Evolutionary conservation across 2,888 invertebrate species (phyloP).

Genomic region (Gonocerus acuteangulatus): DNA sequence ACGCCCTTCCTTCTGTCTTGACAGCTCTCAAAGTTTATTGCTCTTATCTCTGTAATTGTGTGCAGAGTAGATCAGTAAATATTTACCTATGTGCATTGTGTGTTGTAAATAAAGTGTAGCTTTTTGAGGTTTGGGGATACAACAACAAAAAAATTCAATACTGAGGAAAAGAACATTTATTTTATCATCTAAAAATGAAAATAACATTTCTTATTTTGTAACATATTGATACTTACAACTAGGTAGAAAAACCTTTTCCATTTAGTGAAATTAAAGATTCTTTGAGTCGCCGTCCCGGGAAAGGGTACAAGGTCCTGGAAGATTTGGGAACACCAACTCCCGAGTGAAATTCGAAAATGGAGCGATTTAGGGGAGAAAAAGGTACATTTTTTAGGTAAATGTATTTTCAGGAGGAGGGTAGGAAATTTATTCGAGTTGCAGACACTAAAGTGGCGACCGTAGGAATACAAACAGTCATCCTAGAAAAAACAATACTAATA

Average conservation of each 20-base stretch:
- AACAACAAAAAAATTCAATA: too few relatives aligned
- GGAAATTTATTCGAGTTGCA: too few relatives aligned
- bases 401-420: not conserved
- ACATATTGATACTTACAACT: conserved; percentile 33
- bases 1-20: too few relatives aligned
- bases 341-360: conserved; percentile 23
- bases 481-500: too few relatives aligned
- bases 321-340: conserved; percentile 11
- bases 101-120: too few relatives aligned
- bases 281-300: conserved; percentile 14
- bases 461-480: too few relatives aligned
- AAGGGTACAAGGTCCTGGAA: not conserved
- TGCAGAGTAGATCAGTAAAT: too few relatives aligned
- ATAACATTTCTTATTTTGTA: conserved; percentile 31
- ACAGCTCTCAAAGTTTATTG: too few relatives aligned
- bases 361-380: conserved; percentile 16
- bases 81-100: too few relatives aligned
- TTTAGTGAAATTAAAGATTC: conserved; percentile 22
- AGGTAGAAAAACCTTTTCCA: conserved; percentile 33
- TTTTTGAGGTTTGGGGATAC: too few relatives aligned
- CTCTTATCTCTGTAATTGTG: too few relatives aligned
- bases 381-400: not conserved
- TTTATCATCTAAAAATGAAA: conserved; percentile 38
- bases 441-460: too few relatives aligned
- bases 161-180: conserved; percentile 38